phyloP scores from a whole-genome alignment of 2,113 vertebrate genomes.

The Ciconia stormi region DNA sequence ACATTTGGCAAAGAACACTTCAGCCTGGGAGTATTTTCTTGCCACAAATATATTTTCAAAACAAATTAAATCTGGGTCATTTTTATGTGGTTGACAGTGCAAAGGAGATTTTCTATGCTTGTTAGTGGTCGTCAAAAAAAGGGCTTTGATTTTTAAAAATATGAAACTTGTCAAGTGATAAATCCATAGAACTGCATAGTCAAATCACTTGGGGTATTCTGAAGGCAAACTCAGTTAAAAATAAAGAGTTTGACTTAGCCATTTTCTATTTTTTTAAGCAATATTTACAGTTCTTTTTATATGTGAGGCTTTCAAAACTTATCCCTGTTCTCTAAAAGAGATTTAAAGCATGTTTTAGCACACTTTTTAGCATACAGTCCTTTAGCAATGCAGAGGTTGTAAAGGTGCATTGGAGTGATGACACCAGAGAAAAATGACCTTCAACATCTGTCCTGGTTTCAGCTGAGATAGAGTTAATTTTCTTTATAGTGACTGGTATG shows the following conservation, averaged over 20 bases:
- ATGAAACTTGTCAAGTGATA: slow-evolving; percentile 22
- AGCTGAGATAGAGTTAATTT: too few species aligned
- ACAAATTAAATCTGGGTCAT: neutral
- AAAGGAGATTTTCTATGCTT: slow-evolving; percentile 26
- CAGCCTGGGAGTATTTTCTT: slow-evolving; percentile 23
- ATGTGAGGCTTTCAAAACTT: neutral
- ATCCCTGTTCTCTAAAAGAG: neutral
- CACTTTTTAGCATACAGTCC: neutral
- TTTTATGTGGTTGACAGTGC: neutral
- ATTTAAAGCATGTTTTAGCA: neutral
- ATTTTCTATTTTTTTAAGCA: neutral
- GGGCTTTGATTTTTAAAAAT: slow-evolving; percentile 6
- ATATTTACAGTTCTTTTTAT: neutral
- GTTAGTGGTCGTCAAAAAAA: slow-evolving; percentile 6
- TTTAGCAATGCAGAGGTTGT: neutral
- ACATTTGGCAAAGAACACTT: slow-evolving; percentile 28
- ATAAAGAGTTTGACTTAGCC: neutral
- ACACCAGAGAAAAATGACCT: neutral
- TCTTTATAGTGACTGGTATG: too few species aligned
- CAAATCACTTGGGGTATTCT: neutral
- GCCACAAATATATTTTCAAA: slow-evolving; percentile 13
- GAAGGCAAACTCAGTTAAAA: slow-evolving; percentile 40
- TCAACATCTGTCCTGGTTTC: too few species aligned
- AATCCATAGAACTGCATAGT: neutral
- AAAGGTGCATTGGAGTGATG: neutral